Evolutionary conservation across 2,113 vertebrate genomes (phyloP).

Genomic region (Zapus hudsonius): DNA sequence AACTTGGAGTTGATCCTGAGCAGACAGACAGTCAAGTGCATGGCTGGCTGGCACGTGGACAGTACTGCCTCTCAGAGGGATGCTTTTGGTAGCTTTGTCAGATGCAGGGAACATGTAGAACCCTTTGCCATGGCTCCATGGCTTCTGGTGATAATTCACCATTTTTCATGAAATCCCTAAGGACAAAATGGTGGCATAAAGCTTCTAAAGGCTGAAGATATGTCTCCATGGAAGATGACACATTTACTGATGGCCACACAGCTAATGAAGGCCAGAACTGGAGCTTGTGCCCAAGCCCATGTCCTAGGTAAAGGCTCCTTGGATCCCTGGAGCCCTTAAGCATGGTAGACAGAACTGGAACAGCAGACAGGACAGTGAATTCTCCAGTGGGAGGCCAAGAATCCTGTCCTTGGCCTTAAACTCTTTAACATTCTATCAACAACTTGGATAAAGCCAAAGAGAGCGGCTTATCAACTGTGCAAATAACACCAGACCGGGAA

Average conservation of each 20-base stretch:
- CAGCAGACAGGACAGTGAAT: neutral
- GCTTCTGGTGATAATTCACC: neutral
- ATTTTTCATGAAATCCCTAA: neutral
- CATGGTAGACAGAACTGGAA: neutral
- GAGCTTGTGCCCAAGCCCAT: neutral
- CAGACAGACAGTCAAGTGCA: neutral
- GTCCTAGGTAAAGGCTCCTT: neutral
- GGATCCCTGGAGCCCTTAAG: rapidly evolving
- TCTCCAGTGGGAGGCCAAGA: constrained; percentile 29
- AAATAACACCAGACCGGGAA: constrained; percentile 64
- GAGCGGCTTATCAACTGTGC: constrained; percentile 77
- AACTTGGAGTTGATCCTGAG: neutral
- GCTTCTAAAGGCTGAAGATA: neutral
- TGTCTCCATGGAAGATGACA: neutral
- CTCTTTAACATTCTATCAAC: constrained; percentile 66
- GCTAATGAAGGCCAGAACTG: neutral
- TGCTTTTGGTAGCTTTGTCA: neutral
- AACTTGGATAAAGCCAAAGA: constrained; percentile 74
- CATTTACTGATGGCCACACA: neutral
- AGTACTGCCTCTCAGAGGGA: rapidly evolving
- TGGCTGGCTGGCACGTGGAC: neutral
- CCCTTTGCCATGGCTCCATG: rapidly evolving
- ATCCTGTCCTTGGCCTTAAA: constrained; percentile 61
- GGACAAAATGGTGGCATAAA: neutral
- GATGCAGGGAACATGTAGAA: neutral